phyloP scores from a whole-genome alignment of 2,113 vertebrate genomes.

The Brachirus orientalis region DNA sequence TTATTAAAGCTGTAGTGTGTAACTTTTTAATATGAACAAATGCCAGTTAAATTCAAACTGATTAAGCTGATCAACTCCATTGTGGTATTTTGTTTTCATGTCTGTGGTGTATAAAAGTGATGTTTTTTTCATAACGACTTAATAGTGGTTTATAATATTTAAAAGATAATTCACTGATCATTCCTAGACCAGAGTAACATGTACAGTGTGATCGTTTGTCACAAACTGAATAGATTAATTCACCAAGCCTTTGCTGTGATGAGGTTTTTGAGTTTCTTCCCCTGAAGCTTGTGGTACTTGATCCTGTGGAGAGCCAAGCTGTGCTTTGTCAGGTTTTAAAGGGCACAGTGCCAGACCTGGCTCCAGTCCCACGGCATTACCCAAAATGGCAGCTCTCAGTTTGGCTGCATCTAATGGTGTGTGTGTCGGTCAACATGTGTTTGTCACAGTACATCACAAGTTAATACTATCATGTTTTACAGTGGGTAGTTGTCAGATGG shows the following conservation, averaged over 20 bases:
- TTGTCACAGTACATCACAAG: background rate
- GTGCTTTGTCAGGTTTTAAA: slow-evolving; percentile 57
- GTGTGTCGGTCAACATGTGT: slow-evolving; percentile 18
- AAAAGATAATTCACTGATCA: background rate
- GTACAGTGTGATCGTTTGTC: background rate
- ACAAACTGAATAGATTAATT: background rate
- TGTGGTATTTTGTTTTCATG: no score
- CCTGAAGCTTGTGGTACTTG: slow-evolving; percentile 5
- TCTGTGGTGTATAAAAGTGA: no score
- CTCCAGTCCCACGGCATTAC: slow-evolving; percentile 41
- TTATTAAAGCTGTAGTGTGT: no score
- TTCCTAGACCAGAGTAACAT: background rate
- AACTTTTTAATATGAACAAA: no score
- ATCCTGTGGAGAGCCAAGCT: slow-evolving; percentile 56
- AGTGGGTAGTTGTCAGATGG: slow-evolving; percentile 1
- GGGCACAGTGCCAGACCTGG: slow-evolving; percentile 54
- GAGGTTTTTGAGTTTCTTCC: slow-evolving; percentile 16
- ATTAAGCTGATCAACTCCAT: no score
- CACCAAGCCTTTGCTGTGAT: background rate
- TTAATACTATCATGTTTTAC: background rate
- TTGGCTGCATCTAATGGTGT: slow-evolving; percentile 40
- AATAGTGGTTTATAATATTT: no score
- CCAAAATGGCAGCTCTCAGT: slow-evolving; percentile 63
- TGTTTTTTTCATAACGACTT: no score
- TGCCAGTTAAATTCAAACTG: no score